phyloP scores from a whole-genome alignment of 2,888 invertebrate genomes.

The Bursaphelenchus okinawaensis region DNA sequence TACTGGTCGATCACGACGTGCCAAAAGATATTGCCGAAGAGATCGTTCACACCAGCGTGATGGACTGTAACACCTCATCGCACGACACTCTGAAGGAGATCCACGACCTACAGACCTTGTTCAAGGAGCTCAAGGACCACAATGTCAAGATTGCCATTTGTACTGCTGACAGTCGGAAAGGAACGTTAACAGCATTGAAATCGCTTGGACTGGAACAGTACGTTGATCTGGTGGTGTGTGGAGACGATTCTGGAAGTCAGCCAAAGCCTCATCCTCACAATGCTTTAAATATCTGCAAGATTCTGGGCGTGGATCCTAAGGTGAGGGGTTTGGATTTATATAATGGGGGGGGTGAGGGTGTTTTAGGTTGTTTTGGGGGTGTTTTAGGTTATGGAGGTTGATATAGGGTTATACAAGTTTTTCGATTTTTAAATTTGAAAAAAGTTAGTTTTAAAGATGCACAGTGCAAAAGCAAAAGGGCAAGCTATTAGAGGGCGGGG shows the following conservation, averaged over 20 bases:
- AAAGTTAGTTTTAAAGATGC: too few relatives aligned
- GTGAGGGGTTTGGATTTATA: slow-evolving; percentile 18
- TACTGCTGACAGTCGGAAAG: slow-evolving; percentile 59
- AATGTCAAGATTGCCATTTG: slow-evolving; percentile 61
- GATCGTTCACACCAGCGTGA: slow-evolving; percentile 54
- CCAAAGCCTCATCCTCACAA: slow-evolving; percentile 61
- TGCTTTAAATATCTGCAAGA: slow-evolving; percentile 55
- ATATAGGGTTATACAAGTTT: not conserved
- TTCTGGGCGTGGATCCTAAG: slow-evolving; percentile 41
- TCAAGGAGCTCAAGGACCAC: slow-evolving; percentile 58
- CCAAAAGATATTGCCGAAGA: slow-evolving; percentile 29
- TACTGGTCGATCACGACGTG: slow-evolving; percentile 57
- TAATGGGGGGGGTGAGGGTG: too few relatives aligned
- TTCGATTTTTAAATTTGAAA: not conserved
- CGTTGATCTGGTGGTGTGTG: slow-evolving; percentile 60
- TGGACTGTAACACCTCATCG: slow-evolving; percentile 52
- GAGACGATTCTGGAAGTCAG: slow-evolving; percentile 59
- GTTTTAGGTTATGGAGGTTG: not conserved
- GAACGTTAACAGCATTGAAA: slow-evolving; percentile 42
- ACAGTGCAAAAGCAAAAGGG: too few relatives aligned
- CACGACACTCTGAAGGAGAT: slow-evolving; percentile 56
- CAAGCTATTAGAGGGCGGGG: too few relatives aligned
- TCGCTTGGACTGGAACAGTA: slow-evolving; percentile 45
- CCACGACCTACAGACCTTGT: slow-evolving; percentile 58
- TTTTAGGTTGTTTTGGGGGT: too few relatives aligned